A percentile compares a stretch with the other conserved stretches of the same genome.
Evolutionary conservation across 2,113 vertebrate species (phyloP).

Genomic region (Cygnus buccinator): DNA sequence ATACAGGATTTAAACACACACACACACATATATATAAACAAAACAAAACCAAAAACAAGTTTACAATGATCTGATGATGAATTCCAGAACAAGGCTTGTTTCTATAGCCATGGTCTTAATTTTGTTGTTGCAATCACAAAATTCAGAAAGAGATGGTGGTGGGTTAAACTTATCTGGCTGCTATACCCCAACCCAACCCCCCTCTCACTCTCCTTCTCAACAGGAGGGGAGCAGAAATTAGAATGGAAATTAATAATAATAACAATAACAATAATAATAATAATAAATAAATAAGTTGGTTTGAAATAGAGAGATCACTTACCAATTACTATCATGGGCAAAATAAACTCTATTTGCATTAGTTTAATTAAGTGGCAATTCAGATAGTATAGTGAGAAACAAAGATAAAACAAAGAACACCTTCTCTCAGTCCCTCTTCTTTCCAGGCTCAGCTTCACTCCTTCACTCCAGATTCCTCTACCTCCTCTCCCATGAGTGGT

Average conservation of each 20-base stretch:
- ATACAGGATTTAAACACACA: not conserved
- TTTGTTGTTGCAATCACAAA: not conserved
- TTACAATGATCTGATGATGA: not conserved
- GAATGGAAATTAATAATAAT: not conserved
- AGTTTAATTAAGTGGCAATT: not conserved
- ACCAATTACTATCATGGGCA: not conserved
- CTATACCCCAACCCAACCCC: not conserved
- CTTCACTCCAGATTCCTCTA: not conserved
- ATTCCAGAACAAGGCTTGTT: not conserved
- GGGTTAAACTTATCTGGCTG: not conserved
- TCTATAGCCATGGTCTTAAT: not conserved
- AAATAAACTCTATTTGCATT: not conserved
- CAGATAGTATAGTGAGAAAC: not conserved
- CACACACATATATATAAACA: too few species aligned
- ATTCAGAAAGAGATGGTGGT: not conserved
- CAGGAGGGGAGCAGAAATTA: not conserved
- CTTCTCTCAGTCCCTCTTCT: fast-evolving
- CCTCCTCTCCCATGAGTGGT: not conserved
- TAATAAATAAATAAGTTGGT: not conserved
- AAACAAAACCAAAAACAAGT: not conserved
- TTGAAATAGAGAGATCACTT: not conserved
- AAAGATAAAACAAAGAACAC: not conserved
- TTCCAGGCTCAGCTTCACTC: not conserved
- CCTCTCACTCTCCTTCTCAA: not conserved
- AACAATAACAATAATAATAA: too few species aligned